Evolutionary conservation across 2,888 invertebrate genomes (phyloP), one percentile per base, ranked within the genome.

Genomic region (Patella depressa): DNA sequence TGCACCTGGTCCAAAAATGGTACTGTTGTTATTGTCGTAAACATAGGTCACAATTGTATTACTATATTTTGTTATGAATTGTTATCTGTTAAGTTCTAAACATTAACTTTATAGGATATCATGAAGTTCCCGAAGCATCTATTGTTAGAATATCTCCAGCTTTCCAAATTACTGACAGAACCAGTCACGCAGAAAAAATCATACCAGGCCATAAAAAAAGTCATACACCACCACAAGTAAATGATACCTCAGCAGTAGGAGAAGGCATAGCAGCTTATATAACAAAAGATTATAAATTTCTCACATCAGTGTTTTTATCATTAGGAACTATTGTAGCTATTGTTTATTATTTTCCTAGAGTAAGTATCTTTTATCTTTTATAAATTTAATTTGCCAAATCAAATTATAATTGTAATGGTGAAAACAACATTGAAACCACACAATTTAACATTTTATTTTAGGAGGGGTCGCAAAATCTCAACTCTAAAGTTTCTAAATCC

Each of bases 91-190:
- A 34, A 34, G 34, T 34, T 34, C 34, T 34, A 3, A 4, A 5
- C 45, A 45, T 45, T 9, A 45, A 45, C n/a, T 19, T 57, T 75
- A 9, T 74, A 90, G 90, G 91, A 71, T 89, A 90, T 76, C 90
- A 91, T 82, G 89, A 90, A 81, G 88, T 90, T 7, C 91, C 91
- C 17, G 89, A 90, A 54, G 80, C 87, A 78, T 81, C 87, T 12
- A 81, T 82, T 24, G 80, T 86, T 7, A 80, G 84, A 45, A 87
- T 90, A 19, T 85, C 86, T 0, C 82, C 88, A 17, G 85, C 84
- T 0, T 85, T 84, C 53, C 88, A 87, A 73, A 86, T 89, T 29
- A 81, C 88, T 12, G 87, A 88, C 79, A 82, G 81, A 24, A 85
- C 85, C 2, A 79, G 80, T n/a, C 79, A 77, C 12, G 79, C 77